A percentile compares a stretch with the other conserved stretches of the same genome.
phyloP scores from a whole-genome alignment of 2,797 vertebrate species.

The Phrynocephalus vlangalii region DNA sequence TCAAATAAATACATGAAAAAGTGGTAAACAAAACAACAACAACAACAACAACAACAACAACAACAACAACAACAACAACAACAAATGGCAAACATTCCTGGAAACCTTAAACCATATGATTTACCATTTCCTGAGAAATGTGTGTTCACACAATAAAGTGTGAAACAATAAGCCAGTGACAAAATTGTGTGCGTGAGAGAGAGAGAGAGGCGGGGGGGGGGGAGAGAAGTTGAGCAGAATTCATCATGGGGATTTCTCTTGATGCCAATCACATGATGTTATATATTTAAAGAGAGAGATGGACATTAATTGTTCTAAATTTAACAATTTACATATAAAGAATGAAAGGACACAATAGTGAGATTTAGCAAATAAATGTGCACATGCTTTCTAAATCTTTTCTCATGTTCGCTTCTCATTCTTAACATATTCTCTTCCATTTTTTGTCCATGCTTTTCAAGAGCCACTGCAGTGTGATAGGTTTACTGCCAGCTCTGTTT shows the following conservation, averaged over 20 bases:
- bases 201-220: too few relatives aligned
- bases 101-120: background rate
- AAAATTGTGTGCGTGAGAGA: background rate
- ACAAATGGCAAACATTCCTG: background rate
- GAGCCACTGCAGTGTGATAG: constrained; percentile 53
- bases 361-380: background rate
- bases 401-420: background rate
- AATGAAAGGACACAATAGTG: background rate
- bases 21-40: background rate
- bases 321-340: background rate
- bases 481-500: constrained; percentile 26
- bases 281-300: background rate
- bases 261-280: background rate
- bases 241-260: too few relatives aligned
- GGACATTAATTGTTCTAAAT: background rate
- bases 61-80: background rate
- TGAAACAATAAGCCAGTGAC: background rate
- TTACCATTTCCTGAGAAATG: background rate
- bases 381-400: background rate
- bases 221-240: background rate
- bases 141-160: too few relatives aligned
- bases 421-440: constrained; percentile 14
- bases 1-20: too few relatives aligned
- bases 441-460: background rate
- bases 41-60: too few relatives aligned